Base-by-base conservation (phyloP, 2,797 vertebrate genomes). In the Botia kubotai region DNA sequence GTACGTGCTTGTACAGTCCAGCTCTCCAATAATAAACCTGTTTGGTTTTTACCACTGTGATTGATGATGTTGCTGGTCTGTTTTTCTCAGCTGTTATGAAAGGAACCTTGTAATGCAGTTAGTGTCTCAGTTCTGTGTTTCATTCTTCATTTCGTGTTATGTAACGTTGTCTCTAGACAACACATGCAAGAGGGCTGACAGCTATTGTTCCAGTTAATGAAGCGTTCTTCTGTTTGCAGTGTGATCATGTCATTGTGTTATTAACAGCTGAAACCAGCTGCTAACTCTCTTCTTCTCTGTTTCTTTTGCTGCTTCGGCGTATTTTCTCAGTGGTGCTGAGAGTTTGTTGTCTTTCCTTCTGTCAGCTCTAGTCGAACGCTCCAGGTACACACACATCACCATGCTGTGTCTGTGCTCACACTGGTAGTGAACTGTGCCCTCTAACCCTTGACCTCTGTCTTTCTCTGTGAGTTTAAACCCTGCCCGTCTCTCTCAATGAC, bases 281-380 rank as follows among this genome's bases (percentile, higher is more conserved):
- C 55, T 83, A 67, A 81, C 72, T 72, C 70, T 69, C 17, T 68
- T 77, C 72, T 62, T 48, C 23, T 68, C 50, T 79, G 36, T 74
- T 76, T 73, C 65, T 60, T 29, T 23, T 60, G 13, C 33, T 33
- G 33, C 62, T 69, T 55, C 8, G 72, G 19, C 11, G 58, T 79
- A 57, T 75, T 71, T 77, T 85, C 89, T 80, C 92, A 94, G 93
- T 89, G 93, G 93, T 91, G 92, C 92, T 2, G 93, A 95, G 88
- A 89, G 90, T 88, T 92, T 94, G 89, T 92, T 94, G 92, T 89
- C 90, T 76, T 92, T 94, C 77, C 90, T 94, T 79, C 93, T 95
- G 82, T 89, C 85, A 86, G 92, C 93, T 88, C 91, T 94, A 83
- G 91, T 88, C 81, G 93, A 93, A 87, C 89, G 83, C 77, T 93